Percentiles rank a stretch among this genome's conserved stretches.
Conservation (phyloP, 2,888 invertebrate species). For the Lasioglossum pauxillum region DNA sequence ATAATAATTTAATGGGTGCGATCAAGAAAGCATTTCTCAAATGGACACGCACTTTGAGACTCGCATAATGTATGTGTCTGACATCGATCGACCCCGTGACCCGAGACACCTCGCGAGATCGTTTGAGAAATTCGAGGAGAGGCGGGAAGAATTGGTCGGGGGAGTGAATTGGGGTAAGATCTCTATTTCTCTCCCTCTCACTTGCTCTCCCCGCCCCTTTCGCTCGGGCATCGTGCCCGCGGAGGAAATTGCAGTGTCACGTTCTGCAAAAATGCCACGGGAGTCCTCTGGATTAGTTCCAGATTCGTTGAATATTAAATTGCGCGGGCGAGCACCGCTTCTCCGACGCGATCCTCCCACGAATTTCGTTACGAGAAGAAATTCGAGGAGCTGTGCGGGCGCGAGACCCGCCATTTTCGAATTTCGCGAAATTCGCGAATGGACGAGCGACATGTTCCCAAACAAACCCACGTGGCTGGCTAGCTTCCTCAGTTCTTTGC, state of each 20-base stretch:
- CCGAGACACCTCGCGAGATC: constrained; percentile 18
- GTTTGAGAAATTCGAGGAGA: constrained; percentile 30
- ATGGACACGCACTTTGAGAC: neutral
- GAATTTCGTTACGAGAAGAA: neutral
- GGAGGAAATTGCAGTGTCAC: constrained; percentile 62
- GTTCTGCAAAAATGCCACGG: constrained; percentile 57
- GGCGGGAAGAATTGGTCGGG: constrained; percentile 30
- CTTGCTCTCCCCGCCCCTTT: neutral
- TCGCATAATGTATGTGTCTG: constrained; percentile 26
- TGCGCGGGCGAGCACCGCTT: constrained; percentile 8
- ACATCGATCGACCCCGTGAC: constrained; percentile 17
- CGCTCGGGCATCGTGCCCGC: constrained; percentile 57
- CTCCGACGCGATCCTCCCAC: neutral
- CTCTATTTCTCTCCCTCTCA: too few relatives aligned
- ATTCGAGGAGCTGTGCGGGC: neutral
- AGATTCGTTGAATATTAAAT: constrained; percentile 62
- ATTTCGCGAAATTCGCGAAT: neutral
- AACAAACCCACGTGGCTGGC: neutral
- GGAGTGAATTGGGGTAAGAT: constrained; percentile 18
- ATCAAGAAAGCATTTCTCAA: neutral
- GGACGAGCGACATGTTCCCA: neutral
- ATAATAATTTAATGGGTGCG: too few relatives aligned
- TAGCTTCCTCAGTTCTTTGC: neutral
- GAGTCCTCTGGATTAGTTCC: constrained; percentile 56
- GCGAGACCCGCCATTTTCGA: neutral